phyloP scores from a whole-genome alignment of 2,797 vertebrate species.

The Tinamus major region DNA sequence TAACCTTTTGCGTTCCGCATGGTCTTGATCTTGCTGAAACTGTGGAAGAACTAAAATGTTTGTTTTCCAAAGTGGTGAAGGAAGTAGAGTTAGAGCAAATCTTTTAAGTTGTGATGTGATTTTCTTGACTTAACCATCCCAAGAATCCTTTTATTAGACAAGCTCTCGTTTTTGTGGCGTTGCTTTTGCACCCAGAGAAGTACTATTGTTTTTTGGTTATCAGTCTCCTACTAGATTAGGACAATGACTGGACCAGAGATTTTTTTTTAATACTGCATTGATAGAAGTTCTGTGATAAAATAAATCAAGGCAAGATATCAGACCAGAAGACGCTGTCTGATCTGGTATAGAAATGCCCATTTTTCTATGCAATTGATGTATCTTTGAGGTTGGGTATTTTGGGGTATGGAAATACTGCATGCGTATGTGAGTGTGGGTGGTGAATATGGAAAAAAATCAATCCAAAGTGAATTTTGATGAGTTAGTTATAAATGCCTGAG shows the following conservation, averaged over 20 bases:
- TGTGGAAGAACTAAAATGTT: conserved; percentile 18
- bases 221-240: neutral
- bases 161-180: neutral
- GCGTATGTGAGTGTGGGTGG: neutral
- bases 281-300: neutral
- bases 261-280: neutral
- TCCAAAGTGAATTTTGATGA: neutral
- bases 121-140: neutral
- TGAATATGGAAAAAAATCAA: neutral
- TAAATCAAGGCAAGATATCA: neutral
- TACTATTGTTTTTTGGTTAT: neutral
- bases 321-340: neutral
- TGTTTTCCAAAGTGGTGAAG: neutral
- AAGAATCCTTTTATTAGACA: neutral
- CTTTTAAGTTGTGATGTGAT: neutral
- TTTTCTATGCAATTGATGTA: neutral
- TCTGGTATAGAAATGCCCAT: neutral
- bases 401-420: neutral
- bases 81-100: conserved; percentile 14
- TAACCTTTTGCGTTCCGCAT: conserved; percentile 82
- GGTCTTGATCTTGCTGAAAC: conserved; percentile 66
- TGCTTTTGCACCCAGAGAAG: neutral
- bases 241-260: neutral
- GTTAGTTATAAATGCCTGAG: neutral
- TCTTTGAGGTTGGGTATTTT: neutral